phyloP scores from a whole-genome alignment of 2,113 vertebrate species.

The Semicossyphus pulcher region DNA sequence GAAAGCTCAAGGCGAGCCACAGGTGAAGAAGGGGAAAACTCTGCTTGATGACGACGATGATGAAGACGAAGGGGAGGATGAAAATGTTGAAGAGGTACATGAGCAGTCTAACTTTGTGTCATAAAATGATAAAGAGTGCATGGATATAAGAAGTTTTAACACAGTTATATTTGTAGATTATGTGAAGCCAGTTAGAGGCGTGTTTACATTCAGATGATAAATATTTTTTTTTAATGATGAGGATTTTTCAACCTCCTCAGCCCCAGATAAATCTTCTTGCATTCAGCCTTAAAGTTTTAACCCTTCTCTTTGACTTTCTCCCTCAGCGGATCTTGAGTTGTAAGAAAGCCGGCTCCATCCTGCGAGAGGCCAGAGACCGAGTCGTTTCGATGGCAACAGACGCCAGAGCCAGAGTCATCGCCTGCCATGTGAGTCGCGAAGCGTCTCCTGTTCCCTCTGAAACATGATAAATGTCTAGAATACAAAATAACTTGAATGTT shows the following conservation, averaged over 20 bases:
- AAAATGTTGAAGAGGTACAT: slow-evolving; percentile 87
- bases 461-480: not conserved
- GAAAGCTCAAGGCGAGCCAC: slow-evolving; percentile 87
- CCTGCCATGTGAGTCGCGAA: slow-evolving; percentile 91
- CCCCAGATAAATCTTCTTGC: not conserved
- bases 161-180: no score
- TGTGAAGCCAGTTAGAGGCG: no score
- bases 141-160: no score
- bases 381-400: slow-evolving; percentile 89
- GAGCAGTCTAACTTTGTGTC: not conserved
- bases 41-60: slow-evolving; percentile 70
- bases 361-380: slow-evolving; percentile 91
- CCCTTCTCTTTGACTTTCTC: not conserved
- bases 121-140: no score
- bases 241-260: not conserved
- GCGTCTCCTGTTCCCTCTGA: not conserved
- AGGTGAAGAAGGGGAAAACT: slow-evolving; percentile 88
- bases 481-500: no score
- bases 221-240: no score
- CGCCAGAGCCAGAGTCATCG: slow-evolving; percentile 85
- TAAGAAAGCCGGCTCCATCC: slow-evolving; percentile 90
- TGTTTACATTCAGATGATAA: no score
- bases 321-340: slow-evolving; percentile 89
- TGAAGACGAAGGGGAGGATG: slow-evolving; percentile 80
- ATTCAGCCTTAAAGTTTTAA: no score